Evolutionary conservation across 2,888 invertebrate genomes (phyloP).

Genomic region (Hermaeophaga mercurialis): DNA sequence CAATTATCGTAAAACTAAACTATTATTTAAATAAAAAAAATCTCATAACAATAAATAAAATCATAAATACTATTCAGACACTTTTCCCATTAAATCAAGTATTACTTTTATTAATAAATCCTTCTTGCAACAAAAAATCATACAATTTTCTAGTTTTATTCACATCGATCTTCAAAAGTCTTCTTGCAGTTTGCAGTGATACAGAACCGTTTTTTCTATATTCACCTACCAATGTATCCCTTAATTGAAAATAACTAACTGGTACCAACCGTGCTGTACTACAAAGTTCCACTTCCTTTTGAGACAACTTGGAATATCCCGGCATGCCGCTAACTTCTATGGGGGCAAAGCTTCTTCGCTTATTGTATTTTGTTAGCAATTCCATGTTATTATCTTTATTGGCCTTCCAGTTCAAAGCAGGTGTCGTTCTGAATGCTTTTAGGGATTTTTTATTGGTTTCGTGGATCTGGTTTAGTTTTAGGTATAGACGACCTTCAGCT

Average conservation of each 20-base stretch:
- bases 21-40: no score
- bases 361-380: constrained; percentile 40
- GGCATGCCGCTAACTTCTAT: constrained; percentile 76
- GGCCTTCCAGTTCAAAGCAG: constrained; percentile 49
- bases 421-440: constrained; percentile 52
- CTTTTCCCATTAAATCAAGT: background rate
- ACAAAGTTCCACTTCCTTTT: constrained; percentile 76
- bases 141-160: constrained; percentile 89
- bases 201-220: constrained; percentile 77
- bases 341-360: constrained; percentile 60
- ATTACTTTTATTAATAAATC: constrained; percentile 68
- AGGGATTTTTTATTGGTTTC: constrained; percentile 62
- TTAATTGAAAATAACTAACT: constrained; percentile 77
- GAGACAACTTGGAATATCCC: constrained; percentile 74
- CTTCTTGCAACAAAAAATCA: constrained; percentile 75
- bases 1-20: no score
- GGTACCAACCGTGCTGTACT: constrained; percentile 77
- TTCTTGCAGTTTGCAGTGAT: constrained; percentile 79
- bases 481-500: constrained; percentile 67
- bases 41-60: no score
- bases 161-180: constrained; percentile 89
- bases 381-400: constrained; percentile 33
- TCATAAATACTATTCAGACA: no score
- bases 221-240: constrained; percentile 74
- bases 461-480: constrained; percentile 67